Base-by-base conservation (phyloP, 2,113 vertebrate genomes). In the Galeopterus variegatus region DNA sequence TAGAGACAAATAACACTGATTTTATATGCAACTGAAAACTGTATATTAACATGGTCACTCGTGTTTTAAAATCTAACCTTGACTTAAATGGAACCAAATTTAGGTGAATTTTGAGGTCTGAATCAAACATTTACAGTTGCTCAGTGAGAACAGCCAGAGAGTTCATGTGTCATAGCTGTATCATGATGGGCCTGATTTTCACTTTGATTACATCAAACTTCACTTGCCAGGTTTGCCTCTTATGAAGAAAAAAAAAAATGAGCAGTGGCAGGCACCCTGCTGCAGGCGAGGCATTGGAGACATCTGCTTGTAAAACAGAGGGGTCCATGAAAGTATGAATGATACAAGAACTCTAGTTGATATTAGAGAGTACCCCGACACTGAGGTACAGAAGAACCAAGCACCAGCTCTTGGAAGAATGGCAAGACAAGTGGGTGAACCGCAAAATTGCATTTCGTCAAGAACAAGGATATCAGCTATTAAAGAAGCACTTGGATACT, bases 371-470 rank as follows among this genome's bases (percentile, higher is more conserved):
- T 14, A 45, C 50, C 3, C 80, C 0, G 62, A 67, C 28, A 0
- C 1, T 1, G 98, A 87, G 45, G 31, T 77, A 1, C 99, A 99
- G 96, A 98, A 95, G 14, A 93, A 98, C 21, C 98, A 95, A 58
- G 98, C 98, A 50, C 88, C 99, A 97, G 97, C 98, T 0, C 88
- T 98, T 98, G 28, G 97, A 98, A 45, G 99, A 99, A 64, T 99
- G 99, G 99, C 98, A 98, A 89, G 84, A 98, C 1, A 99, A 98
- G 48, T 99, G 99, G 99, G 96, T 99, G 60, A 80, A 58, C n/a
- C 97, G 67, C 1, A 97, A 95, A 9, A 99, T 88, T 15, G 86
- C 96, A 26, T 99, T 99, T 90, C 99, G 99, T 96, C 98, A 98
- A 81, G 97, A 98, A 0, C 48, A 97, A 48, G 96, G 98, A 36